These are phyloP conservation scores for Sakesphorus luctuosus DNA, from an alignment of 2,113 vertebrate species.

Conservation along the genomic window DNA sequence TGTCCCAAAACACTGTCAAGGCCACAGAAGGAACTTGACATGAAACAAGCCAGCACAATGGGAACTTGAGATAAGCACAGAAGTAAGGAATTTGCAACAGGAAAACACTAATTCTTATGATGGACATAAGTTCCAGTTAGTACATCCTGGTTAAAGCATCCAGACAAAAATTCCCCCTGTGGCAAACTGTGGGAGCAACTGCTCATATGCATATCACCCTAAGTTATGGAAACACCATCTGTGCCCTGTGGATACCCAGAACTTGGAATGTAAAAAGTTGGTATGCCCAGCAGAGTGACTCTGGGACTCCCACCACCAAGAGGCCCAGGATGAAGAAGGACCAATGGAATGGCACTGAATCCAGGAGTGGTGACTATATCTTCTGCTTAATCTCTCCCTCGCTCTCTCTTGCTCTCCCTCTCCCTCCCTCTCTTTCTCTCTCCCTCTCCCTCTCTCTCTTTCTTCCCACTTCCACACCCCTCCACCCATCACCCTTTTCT, in stretches of 20 bases:
- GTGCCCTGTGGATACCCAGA: neutral
- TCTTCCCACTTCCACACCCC: neutral
- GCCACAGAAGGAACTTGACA: neutral
- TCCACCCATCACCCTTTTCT: neutral
- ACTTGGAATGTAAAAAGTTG: neutral
- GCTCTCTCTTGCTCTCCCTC: neutral
- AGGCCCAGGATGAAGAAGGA: neutral
- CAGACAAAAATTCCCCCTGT: neutral
- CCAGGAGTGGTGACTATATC: neutral
- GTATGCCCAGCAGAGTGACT: neutral
- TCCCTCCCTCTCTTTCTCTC: neutral
- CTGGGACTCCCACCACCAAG: neutral
- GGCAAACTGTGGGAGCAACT: neutral
- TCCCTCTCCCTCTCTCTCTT: neutral
- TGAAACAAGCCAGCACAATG: neutral
- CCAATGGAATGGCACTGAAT: neutral
- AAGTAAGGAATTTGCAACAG: too few relatives aligned
- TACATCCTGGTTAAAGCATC: neutral
- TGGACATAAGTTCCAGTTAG: neutral
- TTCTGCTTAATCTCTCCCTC: neutral
- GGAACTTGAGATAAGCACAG: too few relatives aligned
- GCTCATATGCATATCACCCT: neutral
- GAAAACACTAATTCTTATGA: too few relatives aligned
- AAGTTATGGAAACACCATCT: neutral
- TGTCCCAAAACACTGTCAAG: too few relatives aligned